Conservation (phyloP, 1,140 invertebrate species). For the Ylistrum balloti region DNA sequence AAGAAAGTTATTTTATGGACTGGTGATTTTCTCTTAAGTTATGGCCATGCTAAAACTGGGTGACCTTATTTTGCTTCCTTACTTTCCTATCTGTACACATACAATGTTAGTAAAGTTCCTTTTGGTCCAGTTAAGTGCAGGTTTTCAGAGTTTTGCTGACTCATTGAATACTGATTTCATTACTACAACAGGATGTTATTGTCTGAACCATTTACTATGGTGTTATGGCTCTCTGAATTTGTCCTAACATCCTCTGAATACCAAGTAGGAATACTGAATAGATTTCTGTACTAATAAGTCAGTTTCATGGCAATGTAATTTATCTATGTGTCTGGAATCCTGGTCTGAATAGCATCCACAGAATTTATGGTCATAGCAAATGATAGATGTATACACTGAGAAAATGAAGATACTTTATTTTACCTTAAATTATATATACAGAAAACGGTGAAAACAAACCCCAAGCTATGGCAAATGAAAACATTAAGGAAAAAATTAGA, state of each 20-base stretch:
- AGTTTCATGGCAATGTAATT: neutral
- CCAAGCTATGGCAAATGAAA: too few relatives aligned
- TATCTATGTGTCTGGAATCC: neutral
- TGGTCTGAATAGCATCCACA: neutral
- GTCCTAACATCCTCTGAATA: neutral
- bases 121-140: too few relatives aligned
- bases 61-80: neutral
- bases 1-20: neutral
- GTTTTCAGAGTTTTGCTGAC: neutral
- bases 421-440: too few relatives aligned
- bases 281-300: neutral
- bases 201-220: neutral
- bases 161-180: neutral
- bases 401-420: neutral
- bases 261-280: neutral
- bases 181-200: neutral
- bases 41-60: neutral
- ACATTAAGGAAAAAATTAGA: too few relatives aligned
- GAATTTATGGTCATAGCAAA: neutral
- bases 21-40: neutral
- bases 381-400: neutral
- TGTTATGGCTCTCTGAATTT: neutral
- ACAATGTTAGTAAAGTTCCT: neutral
- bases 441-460: too few relatives aligned
- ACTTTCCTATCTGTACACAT: too few relatives aligned